Conservation (phyloP, 2,888 invertebrate species). For the Muscina levida region DNA sequence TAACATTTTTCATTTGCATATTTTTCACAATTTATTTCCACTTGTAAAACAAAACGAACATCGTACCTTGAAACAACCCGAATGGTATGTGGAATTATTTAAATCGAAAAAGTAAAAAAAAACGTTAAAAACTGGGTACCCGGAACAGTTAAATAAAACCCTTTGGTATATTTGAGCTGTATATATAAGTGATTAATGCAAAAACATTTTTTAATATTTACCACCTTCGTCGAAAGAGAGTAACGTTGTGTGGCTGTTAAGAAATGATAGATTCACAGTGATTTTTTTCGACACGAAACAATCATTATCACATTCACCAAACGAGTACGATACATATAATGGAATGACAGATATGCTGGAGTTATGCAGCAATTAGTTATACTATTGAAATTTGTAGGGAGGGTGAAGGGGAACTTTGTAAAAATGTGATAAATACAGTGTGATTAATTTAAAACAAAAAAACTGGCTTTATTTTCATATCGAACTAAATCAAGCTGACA, state of each 20-base stretch:
- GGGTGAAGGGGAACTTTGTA: no score
- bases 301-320: neutral
- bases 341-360: neutral
- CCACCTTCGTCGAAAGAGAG: conserved; percentile 14
- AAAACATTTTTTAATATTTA: conserved; percentile 49
- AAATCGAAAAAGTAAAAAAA: neutral
- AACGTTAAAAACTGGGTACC: neutral
- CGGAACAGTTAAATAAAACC: conserved; percentile 20
- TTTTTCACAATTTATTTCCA: conserved; percentile 35
- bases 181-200: conserved; percentile 50
- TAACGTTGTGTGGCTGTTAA: neutral
- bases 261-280: conserved; percentile 17
- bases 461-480: no score
- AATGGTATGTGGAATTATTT: no score
- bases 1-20: conserved; percentile 58
- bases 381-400: neutral
- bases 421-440: no score
- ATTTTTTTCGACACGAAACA: conserved; percentile 1
- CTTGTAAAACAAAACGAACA: conserved; percentile 41
- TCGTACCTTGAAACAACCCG: conserved; percentile 20
- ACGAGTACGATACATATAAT: neutral
- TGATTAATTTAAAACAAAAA: no score
- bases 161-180: neutral
- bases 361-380: neutral
- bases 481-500: no score